Evolutionary conservation across 2,113 vertebrate genomes (phyloP), one percentile per base, ranked within the genome.

Genomic region (Anseranas semipalmata): DNA sequence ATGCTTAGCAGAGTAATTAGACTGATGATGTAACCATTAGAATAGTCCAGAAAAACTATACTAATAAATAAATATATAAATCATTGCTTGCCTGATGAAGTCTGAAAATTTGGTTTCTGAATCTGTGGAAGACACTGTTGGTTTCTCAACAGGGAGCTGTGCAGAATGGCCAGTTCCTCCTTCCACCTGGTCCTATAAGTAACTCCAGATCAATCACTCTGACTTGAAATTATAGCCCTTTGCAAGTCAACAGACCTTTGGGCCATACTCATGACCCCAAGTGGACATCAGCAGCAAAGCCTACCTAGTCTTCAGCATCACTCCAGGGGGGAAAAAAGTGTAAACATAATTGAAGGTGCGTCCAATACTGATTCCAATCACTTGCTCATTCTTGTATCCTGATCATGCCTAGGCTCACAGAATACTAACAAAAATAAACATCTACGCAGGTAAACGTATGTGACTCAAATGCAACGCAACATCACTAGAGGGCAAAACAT

Each of bases 191-290:
- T 77, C 88, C 16, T n/a, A 8, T 12, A 12, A 27, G 32, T 53
- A 82, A 4, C 39, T 79, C 48, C 75, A 72, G 39, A 32, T 45
- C n/a, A 87, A 67, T 50, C 75, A 12, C 25, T 39, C 2, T 0
- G 12, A 58, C 15, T 10, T 43, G 22, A 65, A 67, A 46, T 43
- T 2, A 33, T 12, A 24, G 1, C 22, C 53, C 21, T 90, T 37
- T 17, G 25, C 63, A 85, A 65, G 33, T 4, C 58, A 52, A 10
- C 7, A 30, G 46, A 43, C 14, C 43, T 92, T 55, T 12, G 28
- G 43, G 56, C n/a, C 35, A 56, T 0, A 0, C 13, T 67, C 35
- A 12, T 14, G 12, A 18, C 5, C 35, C 53, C 27, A 22, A 4
- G 12, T 0, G 12, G 45, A 65, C 24, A 33, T 8, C n/a, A 77